Conservation (phyloP, 2,113 vertebrate species). For the Toxotes chatareus region DNA sequence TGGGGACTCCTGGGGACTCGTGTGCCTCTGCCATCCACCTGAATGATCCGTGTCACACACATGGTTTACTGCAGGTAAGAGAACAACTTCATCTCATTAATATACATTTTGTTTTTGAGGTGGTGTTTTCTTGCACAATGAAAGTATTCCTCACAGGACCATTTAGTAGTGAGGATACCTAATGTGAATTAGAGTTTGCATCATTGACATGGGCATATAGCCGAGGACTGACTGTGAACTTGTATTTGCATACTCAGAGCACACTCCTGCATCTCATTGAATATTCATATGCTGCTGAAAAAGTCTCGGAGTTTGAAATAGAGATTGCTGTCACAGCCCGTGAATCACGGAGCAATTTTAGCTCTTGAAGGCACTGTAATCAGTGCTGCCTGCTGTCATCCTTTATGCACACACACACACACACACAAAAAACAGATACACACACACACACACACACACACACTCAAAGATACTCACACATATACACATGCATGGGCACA, state of each 20-base stretch:
- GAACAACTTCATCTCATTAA: background rate
- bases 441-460: constrained; percentile 9
- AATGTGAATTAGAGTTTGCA: constrained; percentile 48
- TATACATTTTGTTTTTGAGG: background rate
- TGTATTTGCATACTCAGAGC: constrained; percentile 56
- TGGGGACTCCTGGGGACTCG: constrained; percentile 3
- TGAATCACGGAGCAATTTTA: constrained; percentile 66
- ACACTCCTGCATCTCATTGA: constrained; percentile 51
- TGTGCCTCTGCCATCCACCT: background rate
- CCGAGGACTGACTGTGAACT: constrained; percentile 18
- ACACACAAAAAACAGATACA: background rate
- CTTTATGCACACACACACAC: constrained; percentile 35
- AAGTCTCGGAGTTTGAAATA: constrained; percentile 58
- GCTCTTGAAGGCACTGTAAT: constrained; percentile 60
- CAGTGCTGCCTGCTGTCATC: constrained; percentile 64
- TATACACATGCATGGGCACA: background rate
- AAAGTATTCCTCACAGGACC: background rate
- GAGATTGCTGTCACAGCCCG: constrained; percentile 65
- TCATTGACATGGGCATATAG: constrained; percentile 29
- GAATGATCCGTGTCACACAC: constrained; percentile 1
- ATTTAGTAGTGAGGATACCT: constrained; percentile 22
- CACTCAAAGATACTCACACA: constrained; percentile 33
- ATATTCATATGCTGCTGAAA: constrained; percentile 68
- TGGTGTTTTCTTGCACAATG: background rate
- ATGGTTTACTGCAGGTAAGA: constrained; percentile 63